Base-by-base conservation (phyloP, 2,888 invertebrate species). In the Gerris lacustris region DNA sequence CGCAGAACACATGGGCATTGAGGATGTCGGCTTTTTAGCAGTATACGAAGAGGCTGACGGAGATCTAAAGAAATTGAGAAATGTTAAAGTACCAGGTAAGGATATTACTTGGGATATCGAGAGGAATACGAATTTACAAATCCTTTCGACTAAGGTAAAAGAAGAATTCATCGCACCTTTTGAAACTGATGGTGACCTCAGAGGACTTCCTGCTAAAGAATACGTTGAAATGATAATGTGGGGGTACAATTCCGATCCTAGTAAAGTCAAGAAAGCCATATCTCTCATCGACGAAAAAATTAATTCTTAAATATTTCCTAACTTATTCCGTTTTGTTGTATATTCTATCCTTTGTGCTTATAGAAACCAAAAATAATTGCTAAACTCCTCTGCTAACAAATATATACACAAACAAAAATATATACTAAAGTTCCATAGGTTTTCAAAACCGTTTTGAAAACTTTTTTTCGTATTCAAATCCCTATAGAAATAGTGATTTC, bases 81-180 rank as follows among this genome's bases (percentile, higher is more conserved):
- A 87, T 62, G 75, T 74, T 43, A 77, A 77, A 71, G 77, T 77
- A 9, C 81, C 82, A 67, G 81, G 84, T 1, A 83, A 83, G 62
- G 82, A 82, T 44, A 83, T 83, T 43, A 88, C 90, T 0, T 91
- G 91, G 91, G 91, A 91, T 79, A 86, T 91, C 72, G 84, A 88
- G 6, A 82, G 91, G 75, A 91, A 91, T 77, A 79, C 79, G 0
- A 84, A 84, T 47, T 81, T 91, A 7, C 77, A 78, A 44, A 73
- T 71, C 2, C 62, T 80, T 15, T 73, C 76, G 0, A 84, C 86
- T 63, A 82, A 83, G 15, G 80, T 90, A 0, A 82, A 83, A 74
- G 82, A 83, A 11, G 80, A 82, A 79, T 73, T 76, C 7, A 70
- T 76, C 68, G 76, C 74, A 43, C 78, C 78, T 75, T 82, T 85